Evolutionary conservation across 2,888 invertebrate species (phyloP), one percentile per base, ranked within the genome.

Genomic region (Leptopilina myrica): DNA sequence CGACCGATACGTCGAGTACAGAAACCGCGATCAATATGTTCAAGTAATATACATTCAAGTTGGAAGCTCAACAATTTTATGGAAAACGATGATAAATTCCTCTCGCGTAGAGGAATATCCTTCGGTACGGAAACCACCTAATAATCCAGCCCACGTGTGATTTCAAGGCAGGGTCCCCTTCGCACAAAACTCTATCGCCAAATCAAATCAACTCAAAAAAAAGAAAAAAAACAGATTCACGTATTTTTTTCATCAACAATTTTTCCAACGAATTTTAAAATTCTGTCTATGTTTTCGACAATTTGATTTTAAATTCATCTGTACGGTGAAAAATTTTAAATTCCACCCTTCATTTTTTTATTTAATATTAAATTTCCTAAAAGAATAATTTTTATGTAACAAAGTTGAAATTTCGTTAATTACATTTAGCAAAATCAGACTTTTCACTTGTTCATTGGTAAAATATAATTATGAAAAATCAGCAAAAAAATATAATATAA

Each of bases 41-140:
- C 12, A 26, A 69, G 53, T 53, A 33, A 73, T n/a, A 73, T n/a
- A 49, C 8, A 33, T 56, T 73, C n/a, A 73, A 73, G 53, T 4
- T 69, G 14, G 53, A 53, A 69, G 53, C 33, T 7, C n/a, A 9
- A 73, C 56, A 53, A 73, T 56, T 73, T 73, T 33, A 73, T 73
- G 56, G 56, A 73, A 73, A 73, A n/a, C 73, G 56, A 53, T 73
- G 56, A 73, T 73, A 73, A 73, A 73, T 73, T 73, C 73, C 11
- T 73, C 26, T 73, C 73, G 73, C 73, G 73, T 73, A 49, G 56
- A 26, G 33, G 14, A 73, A 73, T 73, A 73, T 56, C 33, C 56
- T 33, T 56, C n/a, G 26, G 33, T 53, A 33, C 73, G 73, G 73
- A 73, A 73, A 53, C 56, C 73, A 73, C 73, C 73, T 56, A 73